A percentile compares a stretch with the other conserved stretches of the same genome.
Evolutionary conservation across 2,113 vertebrate genomes (phyloP).

Genomic region (Tauraco erythrolophus): DNA sequence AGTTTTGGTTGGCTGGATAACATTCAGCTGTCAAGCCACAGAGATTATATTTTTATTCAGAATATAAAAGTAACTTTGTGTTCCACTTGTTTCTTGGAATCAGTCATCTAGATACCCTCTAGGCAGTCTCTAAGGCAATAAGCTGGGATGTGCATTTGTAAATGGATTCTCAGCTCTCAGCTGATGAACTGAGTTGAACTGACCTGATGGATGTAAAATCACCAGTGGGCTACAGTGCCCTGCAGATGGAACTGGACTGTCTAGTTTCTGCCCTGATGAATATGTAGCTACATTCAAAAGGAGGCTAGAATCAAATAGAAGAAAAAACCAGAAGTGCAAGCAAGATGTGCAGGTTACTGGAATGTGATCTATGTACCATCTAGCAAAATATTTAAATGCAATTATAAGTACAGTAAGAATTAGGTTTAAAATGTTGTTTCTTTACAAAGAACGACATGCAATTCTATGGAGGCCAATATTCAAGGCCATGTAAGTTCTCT

Average conservation of each 20-base stretch:
- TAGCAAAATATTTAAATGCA: neutral
- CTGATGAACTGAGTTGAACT: neutral
- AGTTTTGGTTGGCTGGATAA: neutral
- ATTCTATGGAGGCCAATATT: neutral
- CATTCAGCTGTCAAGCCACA: neutral
- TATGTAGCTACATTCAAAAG: neutral
- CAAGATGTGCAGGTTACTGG: accelerated
- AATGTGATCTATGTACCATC: neutral
- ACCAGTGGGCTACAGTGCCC: neutral
- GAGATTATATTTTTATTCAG: slow-evolving; percentile 4
- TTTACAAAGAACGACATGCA: neutral
- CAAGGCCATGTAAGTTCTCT: neutral
- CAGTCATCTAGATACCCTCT: neutral
- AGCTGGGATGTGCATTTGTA: neutral
- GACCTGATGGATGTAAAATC: neutral
- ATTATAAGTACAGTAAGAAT: neutral
- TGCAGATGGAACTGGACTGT: neutral
- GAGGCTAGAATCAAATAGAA: neutral
- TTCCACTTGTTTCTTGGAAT: neutral
- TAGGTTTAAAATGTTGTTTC: neutral
- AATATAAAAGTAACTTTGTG: neutral
- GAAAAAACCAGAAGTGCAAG: neutral
- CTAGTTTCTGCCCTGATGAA: neutral
- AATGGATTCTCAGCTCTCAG: neutral
- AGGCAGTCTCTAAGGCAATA: neutral